Evolutionary conservation across 2,113 vertebrate species (phyloP), one percentile per base, ranked within the genome.

Genomic region (Scomber scombrus): DNA sequence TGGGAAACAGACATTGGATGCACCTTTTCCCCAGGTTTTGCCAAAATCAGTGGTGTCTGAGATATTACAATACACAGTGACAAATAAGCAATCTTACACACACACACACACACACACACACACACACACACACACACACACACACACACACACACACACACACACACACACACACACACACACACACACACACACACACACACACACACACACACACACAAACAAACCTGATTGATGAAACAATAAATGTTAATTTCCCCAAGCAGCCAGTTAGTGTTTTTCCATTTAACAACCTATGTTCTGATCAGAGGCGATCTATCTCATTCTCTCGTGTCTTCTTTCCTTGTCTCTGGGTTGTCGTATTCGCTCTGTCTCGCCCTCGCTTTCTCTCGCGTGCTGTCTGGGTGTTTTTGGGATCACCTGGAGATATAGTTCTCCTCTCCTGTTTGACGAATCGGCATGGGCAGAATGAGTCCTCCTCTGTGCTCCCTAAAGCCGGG

Each of bases 381-480:
- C 15, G 9, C 23, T 56, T 62, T 49, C 16, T 40, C 51, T 71
- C 71, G 52, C 82, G 50, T 0, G 58, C 72, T 76, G 43, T 84
- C 78, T 81, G 64, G 11, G 29, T 57, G 66, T 86, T 88, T 89
- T 74, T 62, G 60, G 67, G 66, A 90, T 85, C 77, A 85, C 86
- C 85, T 90, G 86, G 70, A 91, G 87, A 88, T 71, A 78, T 62
- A 68, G 77, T 87, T 86, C 77, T 76, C 57, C 75, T 71, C 62
- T 88, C 71, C 57, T 63, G 31, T 86, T 87, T 89, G 89, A 91
- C 47, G 80, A 73, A 91, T 89, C 61, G 21, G 74, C 82, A 71
- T 16, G 66, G 89, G 88, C 85, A 90, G 89, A 86, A 85, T 86
- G 84, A 91, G 86, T 86, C 74, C 89, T 83, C 71, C 80, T 77